Conservation (phyloP, 2,797 vertebrate genomes). For the Eidolon dupreanum region DNA sequence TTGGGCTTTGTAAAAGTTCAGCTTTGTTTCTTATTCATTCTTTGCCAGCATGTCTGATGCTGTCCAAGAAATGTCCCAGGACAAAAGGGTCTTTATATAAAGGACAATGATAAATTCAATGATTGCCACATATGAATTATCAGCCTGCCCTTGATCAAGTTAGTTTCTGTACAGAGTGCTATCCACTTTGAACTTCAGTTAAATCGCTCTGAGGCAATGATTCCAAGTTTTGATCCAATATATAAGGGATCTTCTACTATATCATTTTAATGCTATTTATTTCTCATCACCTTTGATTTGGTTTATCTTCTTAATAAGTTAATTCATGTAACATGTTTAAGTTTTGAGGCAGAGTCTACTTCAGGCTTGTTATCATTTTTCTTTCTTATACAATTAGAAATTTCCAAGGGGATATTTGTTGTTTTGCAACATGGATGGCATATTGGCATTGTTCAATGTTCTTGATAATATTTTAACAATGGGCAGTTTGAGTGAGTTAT, state of each 20-base stretch:
- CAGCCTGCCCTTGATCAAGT: conserved; percentile 57
- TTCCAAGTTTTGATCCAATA: conserved; percentile 59
- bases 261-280: conserved; percentile 54
- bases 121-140: conserved; percentile 77
- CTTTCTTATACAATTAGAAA: background rate
- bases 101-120: conserved; percentile 73
- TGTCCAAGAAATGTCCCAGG: conserved; percentile 83
- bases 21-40: conserved; percentile 83
- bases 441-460: background rate
- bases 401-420: background rate
- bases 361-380: background rate
- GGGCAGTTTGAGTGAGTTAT: background rate
- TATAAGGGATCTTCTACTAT: background rate
- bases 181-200: conserved; percentile 73
- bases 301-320: background rate
- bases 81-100: conserved; percentile 85
- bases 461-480: background rate
- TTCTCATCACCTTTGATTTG: background rate
- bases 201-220: conserved; percentile 26
- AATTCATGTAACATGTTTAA: background rate
- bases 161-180: conserved; percentile 66
- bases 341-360: background rate
- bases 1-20: conserved; percentile 79
- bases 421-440: background rate
- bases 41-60: conserved; percentile 81